Evolutionary conservation across 2,888 invertebrate genomes (phyloP), one percentile per base, ranked within the genome.

Genomic region (Platypus cylindrus): DNA sequence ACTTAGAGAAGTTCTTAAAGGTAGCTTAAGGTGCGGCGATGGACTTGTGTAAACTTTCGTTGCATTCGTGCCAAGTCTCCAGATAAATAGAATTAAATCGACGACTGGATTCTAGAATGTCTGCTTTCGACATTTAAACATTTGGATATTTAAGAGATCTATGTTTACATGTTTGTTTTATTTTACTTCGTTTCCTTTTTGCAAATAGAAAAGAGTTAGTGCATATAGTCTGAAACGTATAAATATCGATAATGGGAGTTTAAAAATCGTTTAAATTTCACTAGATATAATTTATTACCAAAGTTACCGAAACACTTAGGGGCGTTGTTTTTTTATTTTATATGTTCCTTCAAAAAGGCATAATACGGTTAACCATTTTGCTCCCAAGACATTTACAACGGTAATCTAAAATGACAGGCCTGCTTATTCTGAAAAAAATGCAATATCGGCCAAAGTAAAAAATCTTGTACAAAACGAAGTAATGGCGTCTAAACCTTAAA

Each of bases 331-430:
- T n/a, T n/a, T n/a, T n/a, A n/a, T n/a, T n/a, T n/a, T n/a, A n/a
- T n/a, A n/a, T n/a, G n/a, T n/a, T n/a, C n/a, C n/a, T n/a, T n/a
- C n/a, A n/a, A n/a, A n/a, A n/a, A n/a, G n/a, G n/a, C n/a, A n/a
- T n/a, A n/a, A n/a, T n/a, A n/a, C n/a, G n/a, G n/a, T n/a, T n/a
- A n/a, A n/a, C n/a, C n/a, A n/a, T n/a, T n/a, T n/a, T n/a, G n/a
- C 55, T 52, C 56, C 44, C 37, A 51, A 52, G 55, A 53, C 52
- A 48, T 48, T 48, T 46, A 51, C 47, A 44, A 48, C 50, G 50
- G 57, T 61, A 63, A 63, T 61, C 58, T 57, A 59, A 62, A 62
- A 62, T 63, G 63, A 62, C 63, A 63, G 61, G 59, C 60, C 60
- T 62, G 61, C 61, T 63, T 63, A 63, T 62, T 62, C 61, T 61